phyloP scores from a whole-genome alignment of 2,113 vertebrate genomes.

The Pheucticus melanocephalus region DNA sequence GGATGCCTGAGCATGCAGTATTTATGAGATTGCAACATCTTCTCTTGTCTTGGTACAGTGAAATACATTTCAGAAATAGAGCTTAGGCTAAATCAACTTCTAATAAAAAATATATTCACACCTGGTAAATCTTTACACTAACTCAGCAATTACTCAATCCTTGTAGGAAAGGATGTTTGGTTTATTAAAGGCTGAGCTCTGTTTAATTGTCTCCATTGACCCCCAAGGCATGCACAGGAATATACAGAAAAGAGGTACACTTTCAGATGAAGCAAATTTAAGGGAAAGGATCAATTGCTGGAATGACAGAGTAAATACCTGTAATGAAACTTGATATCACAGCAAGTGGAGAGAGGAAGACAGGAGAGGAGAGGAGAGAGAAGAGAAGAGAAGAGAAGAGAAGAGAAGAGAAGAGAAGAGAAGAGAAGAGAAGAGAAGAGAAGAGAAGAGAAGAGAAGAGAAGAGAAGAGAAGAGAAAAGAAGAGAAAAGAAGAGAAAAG shows the following conservation, averaged over 20 bases:
- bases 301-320: background rate
- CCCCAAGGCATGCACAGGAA: background rate
- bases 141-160: background rate
- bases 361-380: background rate
- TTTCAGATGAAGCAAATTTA: background rate
- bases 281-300: background rate
- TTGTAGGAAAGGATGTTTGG: background rate
- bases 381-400: background rate
- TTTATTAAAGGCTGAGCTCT: background rate
- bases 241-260: background rate
- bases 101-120: background rate
- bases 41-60: background rate
- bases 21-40: background rate
- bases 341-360: background rate
- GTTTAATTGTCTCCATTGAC: background rate
- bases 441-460: too few relatives aligned
- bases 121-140: background rate
- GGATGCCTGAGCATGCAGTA: background rate
- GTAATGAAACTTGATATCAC: background rate
- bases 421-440: background rate
- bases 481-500: too few relatives aligned
- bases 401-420: background rate
- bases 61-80: background rate
- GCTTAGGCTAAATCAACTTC: constrained; percentile 15
- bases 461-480: too few relatives aligned